Base-by-base conservation (phyloP, 2,797 vertebrate species). In the Argyrosomus regius region DNA sequence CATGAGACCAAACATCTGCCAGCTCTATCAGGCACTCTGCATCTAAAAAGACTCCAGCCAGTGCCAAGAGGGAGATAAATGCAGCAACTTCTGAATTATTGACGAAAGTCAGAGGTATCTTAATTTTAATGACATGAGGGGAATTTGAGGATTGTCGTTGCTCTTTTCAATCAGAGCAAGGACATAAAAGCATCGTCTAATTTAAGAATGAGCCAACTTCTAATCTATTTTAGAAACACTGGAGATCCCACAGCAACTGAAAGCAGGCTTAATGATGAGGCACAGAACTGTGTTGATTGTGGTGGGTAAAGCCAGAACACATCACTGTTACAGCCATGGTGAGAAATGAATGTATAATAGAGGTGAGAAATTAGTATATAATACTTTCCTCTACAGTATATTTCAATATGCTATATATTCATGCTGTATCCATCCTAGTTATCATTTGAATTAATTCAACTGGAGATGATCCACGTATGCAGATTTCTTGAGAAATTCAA, bases 1-100 rank as follows among this genome's bases (percentile, higher is more conserved):
- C 90, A 87, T 88, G 89, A 90, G 90, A 90, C 86, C 87, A 81
- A 89, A 91, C 91, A 92, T 94, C 91, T 94, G 93, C 86, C 91
- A 87, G 80, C 87, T 89, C 76, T 3, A 74, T 87, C 87, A 82
- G 75, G 80, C 67, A 6, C 81, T 80, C 81, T 77, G 73, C 52
- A 84, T 77, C 87, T 91, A 89, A 91, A 90, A 90, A 90, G 87
- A 90, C 18, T 60, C 69, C 79, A 84, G 79, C 80, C 26, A 72
- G 50, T 72, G 74, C 86, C 91, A 91, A 64, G 62, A 84, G 87
- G 83, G 77, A 91, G 81, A 86, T 82, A 58, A 85, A 88, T 48
- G 76, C 74, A 57, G 81, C 77, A 69, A 85, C 83, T 81, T 85
- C 56, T 93, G 76, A 92, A 94, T 93, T 88, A 94, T 92, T 93